Conservation (phyloP, 1,140 invertebrate genomes). For the Zaprionus lachaisei region DNA sequence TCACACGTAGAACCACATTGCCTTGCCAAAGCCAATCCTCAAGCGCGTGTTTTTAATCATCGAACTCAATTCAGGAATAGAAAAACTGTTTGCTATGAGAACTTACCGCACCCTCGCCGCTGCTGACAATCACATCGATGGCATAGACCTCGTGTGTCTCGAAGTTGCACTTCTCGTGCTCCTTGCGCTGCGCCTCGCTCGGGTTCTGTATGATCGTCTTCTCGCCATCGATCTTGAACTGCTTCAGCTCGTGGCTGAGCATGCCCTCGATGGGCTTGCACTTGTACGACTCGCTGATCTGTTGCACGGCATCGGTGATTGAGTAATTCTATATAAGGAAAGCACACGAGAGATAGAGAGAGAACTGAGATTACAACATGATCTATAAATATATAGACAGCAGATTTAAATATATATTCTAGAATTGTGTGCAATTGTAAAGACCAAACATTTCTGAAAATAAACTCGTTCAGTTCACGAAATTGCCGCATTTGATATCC, state of each 20-base stretch:
- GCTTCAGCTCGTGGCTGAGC: constrained; percentile 98
- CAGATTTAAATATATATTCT: not conserved
- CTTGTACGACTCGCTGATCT: constrained; percentile 95
- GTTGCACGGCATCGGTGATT: constrained; percentile 96
- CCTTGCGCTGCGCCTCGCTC: constrained; percentile 98
- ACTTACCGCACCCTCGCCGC: constrained; percentile 93
- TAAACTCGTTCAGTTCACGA: constrained; percentile 76
- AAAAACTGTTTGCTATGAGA: not conserved
- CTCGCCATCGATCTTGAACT: constrained; percentile 98
- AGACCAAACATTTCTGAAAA: constrained; percentile 70
- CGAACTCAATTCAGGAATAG: constrained; percentile 41
- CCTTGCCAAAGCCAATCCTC: constrained; percentile 57
- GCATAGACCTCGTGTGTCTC: constrained; percentile 99
- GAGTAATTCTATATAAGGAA: constrained; percentile 90
- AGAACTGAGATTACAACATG: constrained; percentile 6
- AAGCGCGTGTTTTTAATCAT: constrained; percentile 81
- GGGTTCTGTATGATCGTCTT: constrained; percentile 99
- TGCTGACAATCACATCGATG: constrained; percentile 98
- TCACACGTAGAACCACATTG: constrained; percentile 25
- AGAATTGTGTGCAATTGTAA: constrained; percentile 67
- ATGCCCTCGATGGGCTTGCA: constrained; percentile 99
- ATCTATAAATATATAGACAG: not conserved
- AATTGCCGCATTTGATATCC: constrained; percentile 57
- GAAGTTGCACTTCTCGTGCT: constrained; percentile 98
- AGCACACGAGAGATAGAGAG: not conserved